Conservation (phyloP, 2,113 vertebrate genomes). For the Gopherus flavomarginatus region DNA sequence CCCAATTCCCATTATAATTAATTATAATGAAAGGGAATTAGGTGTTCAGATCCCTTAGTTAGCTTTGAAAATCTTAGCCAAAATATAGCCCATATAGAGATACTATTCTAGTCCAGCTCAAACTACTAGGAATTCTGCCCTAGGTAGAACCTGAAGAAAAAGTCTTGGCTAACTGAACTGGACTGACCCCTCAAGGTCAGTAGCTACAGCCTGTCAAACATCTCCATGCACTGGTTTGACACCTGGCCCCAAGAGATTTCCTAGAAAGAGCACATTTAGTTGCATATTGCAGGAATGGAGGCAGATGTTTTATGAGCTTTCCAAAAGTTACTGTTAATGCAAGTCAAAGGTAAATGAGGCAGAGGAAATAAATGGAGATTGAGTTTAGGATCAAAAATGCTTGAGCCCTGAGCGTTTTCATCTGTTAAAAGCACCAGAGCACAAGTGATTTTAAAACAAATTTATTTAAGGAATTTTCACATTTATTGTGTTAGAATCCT, state of each 20-base stretch:
- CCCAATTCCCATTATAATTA: not conserved
- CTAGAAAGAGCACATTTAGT: not conserved
- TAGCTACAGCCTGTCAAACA: not conserved
- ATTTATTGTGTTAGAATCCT: not conserved
- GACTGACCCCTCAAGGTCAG: not conserved
- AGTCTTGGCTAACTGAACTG: not conserved
- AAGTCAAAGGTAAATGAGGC: not conserved
- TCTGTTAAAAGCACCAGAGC: not conserved
- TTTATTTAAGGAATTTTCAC: accelerated
- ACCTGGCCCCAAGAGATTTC: not conserved
- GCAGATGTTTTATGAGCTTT: not conserved
- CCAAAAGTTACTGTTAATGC: not conserved
- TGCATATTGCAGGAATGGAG: not conserved
- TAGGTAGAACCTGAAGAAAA: not conserved
- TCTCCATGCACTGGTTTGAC: not conserved
- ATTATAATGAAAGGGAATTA: not conserved
- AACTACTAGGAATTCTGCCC: not conserved
- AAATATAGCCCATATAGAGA: not conserved
- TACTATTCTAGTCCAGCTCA: not conserved
- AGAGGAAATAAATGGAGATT: not conserved
- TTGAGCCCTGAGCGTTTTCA: not conserved
- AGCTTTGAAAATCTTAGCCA: not conserved
- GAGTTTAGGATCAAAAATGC: not conserved
- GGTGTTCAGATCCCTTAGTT: not conserved
- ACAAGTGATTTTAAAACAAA: not conserved